Conservation (phyloP, 2,888 invertebrate species). For the Agonopterix heracliana region DNA sequence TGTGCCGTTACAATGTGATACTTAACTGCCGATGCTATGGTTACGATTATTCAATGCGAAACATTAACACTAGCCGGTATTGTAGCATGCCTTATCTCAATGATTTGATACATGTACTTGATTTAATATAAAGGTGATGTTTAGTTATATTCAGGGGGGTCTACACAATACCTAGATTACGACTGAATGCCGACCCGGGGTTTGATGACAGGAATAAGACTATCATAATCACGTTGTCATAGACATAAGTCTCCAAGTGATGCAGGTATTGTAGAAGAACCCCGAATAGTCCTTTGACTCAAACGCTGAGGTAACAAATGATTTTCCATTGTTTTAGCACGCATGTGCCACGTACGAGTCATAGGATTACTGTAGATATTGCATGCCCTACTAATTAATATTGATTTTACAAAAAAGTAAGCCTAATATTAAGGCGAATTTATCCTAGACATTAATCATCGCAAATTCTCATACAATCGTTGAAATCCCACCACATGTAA, state of each 20-base stretch:
- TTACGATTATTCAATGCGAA: constrained; percentile 38
- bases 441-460: constrained; percentile 24
- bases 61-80: constrained; percentile 26
- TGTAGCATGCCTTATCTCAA: neutral
- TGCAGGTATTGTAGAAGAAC: no score
- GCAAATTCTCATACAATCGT: constrained; percentile 18
- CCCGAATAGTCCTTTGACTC: no score
- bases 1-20: constrained; percentile 52
- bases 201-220: no score
- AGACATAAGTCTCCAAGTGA: no score
- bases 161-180: no score
- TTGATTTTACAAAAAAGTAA: constrained; percentile 32
- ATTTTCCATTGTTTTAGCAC: no score
- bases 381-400: constrained; percentile 17
- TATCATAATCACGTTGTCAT: no score
- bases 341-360: no score
- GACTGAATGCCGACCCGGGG: no score
- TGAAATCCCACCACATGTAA: neutral
- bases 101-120: constrained; percentile 1
- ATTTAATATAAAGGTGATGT: neutral
- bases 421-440: constrained; percentile 44
- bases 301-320: no score
- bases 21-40: constrained; percentile 42
- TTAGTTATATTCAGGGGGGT: neutral
- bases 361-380: constrained; percentile 7